Evolutionary conservation across 2,888 invertebrate genomes (phyloP), one percentile per base, ranked within the genome.

Genomic region (Lissocephala sabroskyi): DNA sequence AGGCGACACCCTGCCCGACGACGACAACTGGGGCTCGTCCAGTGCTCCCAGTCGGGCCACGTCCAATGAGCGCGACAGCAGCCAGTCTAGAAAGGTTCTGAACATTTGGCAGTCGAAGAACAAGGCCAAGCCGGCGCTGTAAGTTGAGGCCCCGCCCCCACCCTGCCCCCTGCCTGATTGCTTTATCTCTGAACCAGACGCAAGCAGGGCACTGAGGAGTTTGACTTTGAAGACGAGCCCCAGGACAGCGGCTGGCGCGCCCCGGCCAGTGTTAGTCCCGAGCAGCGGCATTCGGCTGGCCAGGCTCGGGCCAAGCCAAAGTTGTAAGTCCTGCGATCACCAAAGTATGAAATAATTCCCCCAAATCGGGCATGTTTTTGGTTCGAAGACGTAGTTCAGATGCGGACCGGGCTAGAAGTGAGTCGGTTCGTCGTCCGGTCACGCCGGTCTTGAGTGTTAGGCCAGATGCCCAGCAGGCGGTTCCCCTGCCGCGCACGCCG

Each of bases 21-120:
- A 79, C 36, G 80, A 81, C 65, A 71, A 76, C 48, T 80, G 80
- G 71, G 79, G 80, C 37, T 81, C 80, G n/a, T 78, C 81, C 40
- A 77, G 68, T 48, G 71, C 70, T 43, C 52, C 68, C 36, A 81
- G 79, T 59, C 62, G 80, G 18, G 81, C 73, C 48, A 77, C 71
- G 36, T 81, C 81, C n/a, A 65, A 59, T 39, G 79, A 80, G 49
- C 71, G 80, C 32, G 79, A 81, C 14, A 65, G 65, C 52, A 79
- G 76, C 65, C 80, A 81, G 52, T 46, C 79, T 42, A 60, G 70
- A 59, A 70, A 63, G 52, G 54, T 60, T 26, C 51, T 54, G 42
- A 76, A 63, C 61, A 51, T 54, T 49, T 78, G 71, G 62, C 78
- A 75, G 45, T 65, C 65, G 16, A 44, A 52, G 9, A 64, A 52